These are phyloP conservation scores for Brachionus koreanus DNA, from an alignment of 1,140 invertebrate genomes.

Conservation along the genomic window DNA sequence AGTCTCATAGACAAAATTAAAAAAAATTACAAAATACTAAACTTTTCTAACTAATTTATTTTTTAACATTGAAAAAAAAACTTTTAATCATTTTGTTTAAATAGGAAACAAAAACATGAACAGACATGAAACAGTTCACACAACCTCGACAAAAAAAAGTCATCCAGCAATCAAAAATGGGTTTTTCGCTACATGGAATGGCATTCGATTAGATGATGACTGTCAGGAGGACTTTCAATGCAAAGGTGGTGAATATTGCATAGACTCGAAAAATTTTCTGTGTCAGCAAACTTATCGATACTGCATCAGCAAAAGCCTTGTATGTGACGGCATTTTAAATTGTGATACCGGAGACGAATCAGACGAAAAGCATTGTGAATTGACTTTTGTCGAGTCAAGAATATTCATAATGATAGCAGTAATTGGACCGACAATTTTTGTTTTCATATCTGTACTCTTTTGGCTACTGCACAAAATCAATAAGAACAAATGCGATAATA, in stretches of 20 bases:
- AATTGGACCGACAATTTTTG: neutral
- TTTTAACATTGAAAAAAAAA: too few relatives aligned
- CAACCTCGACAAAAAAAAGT: neutral
- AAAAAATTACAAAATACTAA: too few relatives aligned
- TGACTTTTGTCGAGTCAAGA: conserved; percentile 34
- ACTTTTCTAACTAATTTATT: too few relatives aligned
- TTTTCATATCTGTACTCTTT: conserved; percentile 6
- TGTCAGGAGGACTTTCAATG: conserved; percentile 42
- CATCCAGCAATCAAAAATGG: neutral
- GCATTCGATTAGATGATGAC: conserved; percentile 27
- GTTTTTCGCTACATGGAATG: conserved; percentile 45
- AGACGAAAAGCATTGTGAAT: conserved; percentile 37
- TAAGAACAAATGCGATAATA: neutral
- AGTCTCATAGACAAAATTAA: too few relatives aligned
- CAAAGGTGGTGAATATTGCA: conserved; percentile 45
- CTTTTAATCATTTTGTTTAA: too few relatives aligned
- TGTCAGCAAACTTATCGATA: conserved; percentile 23
- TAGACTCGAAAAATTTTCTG: conserved; percentile 41
- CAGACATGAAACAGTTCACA: neutral
- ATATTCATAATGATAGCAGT: conserved; percentile 11
- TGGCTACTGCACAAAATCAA: neutral
- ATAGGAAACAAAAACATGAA: neutral
- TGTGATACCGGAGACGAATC: conserved; percentile 43
- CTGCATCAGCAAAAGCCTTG: conserved; percentile 19
- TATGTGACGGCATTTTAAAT: conserved; percentile 38